Evolutionary conservation across 2,888 invertebrate genomes (phyloP).

Genomic region (Bembecia ichneumoniformis): DNA sequence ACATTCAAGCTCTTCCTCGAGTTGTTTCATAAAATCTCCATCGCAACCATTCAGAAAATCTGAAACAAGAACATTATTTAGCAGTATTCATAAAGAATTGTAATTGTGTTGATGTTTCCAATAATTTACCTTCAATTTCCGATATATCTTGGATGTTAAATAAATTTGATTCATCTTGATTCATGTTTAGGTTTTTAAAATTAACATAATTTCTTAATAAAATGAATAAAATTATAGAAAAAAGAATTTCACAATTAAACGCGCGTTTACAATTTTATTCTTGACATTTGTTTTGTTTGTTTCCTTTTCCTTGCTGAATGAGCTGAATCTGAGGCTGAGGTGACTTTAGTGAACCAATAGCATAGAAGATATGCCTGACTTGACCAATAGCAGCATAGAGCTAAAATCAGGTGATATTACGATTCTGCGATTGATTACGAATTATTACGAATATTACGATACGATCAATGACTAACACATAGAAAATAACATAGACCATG

Average conservation of each 20-base stretch:
- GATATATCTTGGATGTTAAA: constrained; percentile 78
- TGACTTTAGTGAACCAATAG: too few species aligned
- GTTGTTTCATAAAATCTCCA: constrained; percentile 73
- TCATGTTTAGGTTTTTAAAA: constrained; percentile 27
- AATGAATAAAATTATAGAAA: constrained; percentile 1
- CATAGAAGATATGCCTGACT: too few species aligned
- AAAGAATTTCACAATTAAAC: background rate
- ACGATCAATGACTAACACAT: too few species aligned
- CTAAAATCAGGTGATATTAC: too few species aligned
- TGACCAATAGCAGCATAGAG: too few species aligned
- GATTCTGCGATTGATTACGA: too few species aligned
- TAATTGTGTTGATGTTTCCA: constrained; percentile 3
- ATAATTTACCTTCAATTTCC: constrained; percentile 77
- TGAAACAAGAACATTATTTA: constrained; percentile 34
- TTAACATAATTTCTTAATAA: constrained; percentile 3
- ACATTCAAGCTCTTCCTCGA: constrained; percentile 59
- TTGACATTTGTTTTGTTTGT: constrained; percentile 38
- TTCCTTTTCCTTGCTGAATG: constrained; percentile 70
- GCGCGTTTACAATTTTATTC: constrained; percentile 52
- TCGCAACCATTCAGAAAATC: constrained; percentile 79
- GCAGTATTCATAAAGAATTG: constrained; percentile 9
- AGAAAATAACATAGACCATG: too few species aligned
- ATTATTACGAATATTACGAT: too few species aligned
- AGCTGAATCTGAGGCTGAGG: too few species aligned
- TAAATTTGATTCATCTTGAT: constrained; percentile 45